Evolutionary conservation across 2,797 vertebrate genomes (phyloP).

Genomic region (Rhinella marina): DNA sequence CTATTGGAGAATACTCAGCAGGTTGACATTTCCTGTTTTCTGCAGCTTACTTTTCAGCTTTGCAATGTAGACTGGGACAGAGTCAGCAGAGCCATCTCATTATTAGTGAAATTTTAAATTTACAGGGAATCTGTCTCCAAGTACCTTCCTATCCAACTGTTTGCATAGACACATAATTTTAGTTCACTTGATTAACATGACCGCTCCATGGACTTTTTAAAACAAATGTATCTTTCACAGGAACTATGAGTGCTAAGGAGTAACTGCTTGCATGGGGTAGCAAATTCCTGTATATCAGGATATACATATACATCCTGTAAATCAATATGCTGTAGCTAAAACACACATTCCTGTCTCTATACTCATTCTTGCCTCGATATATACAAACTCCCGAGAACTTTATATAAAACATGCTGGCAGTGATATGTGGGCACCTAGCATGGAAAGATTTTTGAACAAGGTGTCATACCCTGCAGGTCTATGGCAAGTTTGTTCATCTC

Average conservation of each 20-base stretch:
- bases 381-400: neutral
- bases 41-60: no score
- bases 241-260: neutral
- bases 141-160: no score
- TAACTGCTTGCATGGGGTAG: neutral
- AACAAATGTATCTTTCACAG: neutral
- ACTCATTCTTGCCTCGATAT: neutral
- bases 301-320: neutral
- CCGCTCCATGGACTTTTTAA: no score
- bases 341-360: neutral
- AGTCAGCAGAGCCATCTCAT: no score
- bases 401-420: slow-evolving; percentile 4
- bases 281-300: no score
- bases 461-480: slow-evolving; percentile 49
- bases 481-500: slow-evolving; percentile 27
- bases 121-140: no score
- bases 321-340: neutral
- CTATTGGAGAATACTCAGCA: no score
- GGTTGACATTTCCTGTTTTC: no score
- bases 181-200: no score
- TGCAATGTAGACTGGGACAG: no score
- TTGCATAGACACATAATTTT: no score
- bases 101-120: no score
- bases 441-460: slow-evolving; percentile 42
- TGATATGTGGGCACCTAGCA: slow-evolving; percentile 37